These are phyloP conservation scores for Lerema accius DNA, from an alignment of 1,140 invertebrate genomes.

Conservation along the genomic window DNA sequence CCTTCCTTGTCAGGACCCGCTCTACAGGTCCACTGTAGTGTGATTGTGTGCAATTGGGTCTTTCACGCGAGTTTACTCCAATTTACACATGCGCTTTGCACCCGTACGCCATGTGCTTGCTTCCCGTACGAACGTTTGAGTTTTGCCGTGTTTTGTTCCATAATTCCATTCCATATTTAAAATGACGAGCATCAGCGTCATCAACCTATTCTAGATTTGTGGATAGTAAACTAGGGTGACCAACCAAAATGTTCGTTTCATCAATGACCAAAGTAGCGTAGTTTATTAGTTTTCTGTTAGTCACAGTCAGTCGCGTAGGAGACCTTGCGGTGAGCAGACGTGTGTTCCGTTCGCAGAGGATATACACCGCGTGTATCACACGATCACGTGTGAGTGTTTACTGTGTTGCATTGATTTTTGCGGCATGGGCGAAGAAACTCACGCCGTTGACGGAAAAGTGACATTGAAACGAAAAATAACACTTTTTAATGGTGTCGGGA, in stretches of 20 bases:
- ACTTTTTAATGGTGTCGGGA: slow-evolving; percentile 92
- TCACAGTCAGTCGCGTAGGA: slow-evolving; percentile 24
- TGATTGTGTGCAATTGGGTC: slow-evolving; percentile 20
- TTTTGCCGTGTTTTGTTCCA: slow-evolving; percentile 33
- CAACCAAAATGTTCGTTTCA: slow-evolving; percentile 66
- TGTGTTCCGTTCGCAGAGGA: not conserved
- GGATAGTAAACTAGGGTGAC: slow-evolving; percentile 72
- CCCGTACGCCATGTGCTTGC: slow-evolving; percentile 27
- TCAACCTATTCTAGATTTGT: slow-evolving; percentile 59
- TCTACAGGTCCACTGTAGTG: slow-evolving; percentile 23
- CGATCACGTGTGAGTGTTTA: slow-evolving; percentile 67
- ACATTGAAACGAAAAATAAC: slow-evolving; percentile 92
- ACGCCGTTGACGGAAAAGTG: slow-evolving; percentile 80
- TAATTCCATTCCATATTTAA: slow-evolving; percentile 28
- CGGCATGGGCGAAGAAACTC: slow-evolving; percentile 78
- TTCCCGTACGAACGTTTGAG: not conserved
- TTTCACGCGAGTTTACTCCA: slow-evolving; percentile 15
- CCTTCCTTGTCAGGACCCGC: slow-evolving; percentile 21
- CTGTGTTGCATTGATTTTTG: slow-evolving; percentile 74
- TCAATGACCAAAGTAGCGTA: slow-evolving; percentile 40
- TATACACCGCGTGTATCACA: slow-evolving; percentile 42
- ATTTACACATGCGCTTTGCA: slow-evolving; percentile 26
- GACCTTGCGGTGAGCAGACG: slow-evolving; percentile 23
- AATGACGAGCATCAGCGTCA: slow-evolving; percentile 54
- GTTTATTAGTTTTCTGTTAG: not conserved